A percentile compares a stretch with the other conserved stretches of the same genome.
Conservation (phyloP, 2,113 vertebrate species). For the Austrofundulus limnaeus region DNA sequence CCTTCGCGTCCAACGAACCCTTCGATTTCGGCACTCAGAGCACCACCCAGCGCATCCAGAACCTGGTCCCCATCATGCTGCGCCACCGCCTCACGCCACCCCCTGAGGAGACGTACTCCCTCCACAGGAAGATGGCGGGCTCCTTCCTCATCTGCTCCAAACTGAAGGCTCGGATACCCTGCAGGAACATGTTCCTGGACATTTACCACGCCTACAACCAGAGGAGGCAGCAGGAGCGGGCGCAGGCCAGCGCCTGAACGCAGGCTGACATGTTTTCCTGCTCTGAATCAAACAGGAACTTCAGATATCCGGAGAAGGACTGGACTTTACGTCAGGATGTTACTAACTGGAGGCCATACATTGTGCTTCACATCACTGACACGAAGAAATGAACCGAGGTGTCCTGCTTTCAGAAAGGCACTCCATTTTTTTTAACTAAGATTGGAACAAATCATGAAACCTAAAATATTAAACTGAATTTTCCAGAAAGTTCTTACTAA, state of each 20-base stretch:
- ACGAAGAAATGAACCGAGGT: too few relatives aligned
- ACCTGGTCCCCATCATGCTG: slow-evolving; percentile 85
- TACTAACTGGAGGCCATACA: not conserved
- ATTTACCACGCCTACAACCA: slow-evolving; percentile 75
- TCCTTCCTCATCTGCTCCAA: slow-evolving; percentile 91
- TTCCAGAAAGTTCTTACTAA: too few relatives aligned
- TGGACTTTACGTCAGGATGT: not conserved
- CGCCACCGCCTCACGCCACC: slow-evolving; percentile 87
- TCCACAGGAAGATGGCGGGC: slow-evolving; percentile 92
- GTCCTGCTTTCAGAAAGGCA: too few relatives aligned
- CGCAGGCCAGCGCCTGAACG: slow-evolving; percentile 3
- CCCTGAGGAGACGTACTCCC: slow-evolving; percentile 88
- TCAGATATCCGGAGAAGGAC: slow-evolving; percentile 11
- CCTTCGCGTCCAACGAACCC: slow-evolving; percentile 78
- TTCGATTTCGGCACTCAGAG: slow-evolving; percentile 86
- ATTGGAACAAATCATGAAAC: too few relatives aligned
- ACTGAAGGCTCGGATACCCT: slow-evolving; percentile 80
- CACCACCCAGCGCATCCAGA: slow-evolving; percentile 84
- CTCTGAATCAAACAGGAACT: not conserved
- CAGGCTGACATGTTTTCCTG: not conserved
- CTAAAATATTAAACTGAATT: too few relatives aligned
- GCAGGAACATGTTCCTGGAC: slow-evolving; percentile 84
- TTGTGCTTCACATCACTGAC: too few relatives aligned
- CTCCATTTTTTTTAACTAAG: too few relatives aligned
- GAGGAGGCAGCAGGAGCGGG: slow-evolving; percentile 30